Percentiles rank a stretch among this genome's conserved stretches.
Evolutionary conservation across 2,797 vertebrate species (phyloP).

Genomic region (Sylvilagus floridanus): DNA sequence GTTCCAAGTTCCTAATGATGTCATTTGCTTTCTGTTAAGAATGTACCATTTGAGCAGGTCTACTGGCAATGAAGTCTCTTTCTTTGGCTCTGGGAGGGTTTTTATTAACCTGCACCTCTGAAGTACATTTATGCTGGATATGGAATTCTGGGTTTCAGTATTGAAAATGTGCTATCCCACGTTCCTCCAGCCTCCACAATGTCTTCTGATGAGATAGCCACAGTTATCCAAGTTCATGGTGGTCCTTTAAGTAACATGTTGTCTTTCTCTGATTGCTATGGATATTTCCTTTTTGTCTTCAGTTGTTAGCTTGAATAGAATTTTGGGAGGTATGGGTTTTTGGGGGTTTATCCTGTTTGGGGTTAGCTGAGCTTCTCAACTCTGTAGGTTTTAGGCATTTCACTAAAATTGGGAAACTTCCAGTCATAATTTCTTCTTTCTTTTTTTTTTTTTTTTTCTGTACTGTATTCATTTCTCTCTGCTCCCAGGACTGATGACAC

Average conservation of each 20-base stretch:
- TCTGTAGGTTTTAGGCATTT: constrained; percentile 7
- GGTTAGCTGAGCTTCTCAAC: not conserved
- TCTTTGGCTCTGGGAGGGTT: not conserved
- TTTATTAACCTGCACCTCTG: not conserved
- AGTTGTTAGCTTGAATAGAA: not conserved
- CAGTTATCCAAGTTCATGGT: not conserved
- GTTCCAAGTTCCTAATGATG: not conserved
- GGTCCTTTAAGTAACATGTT: not conserved
- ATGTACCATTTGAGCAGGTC: not conserved
- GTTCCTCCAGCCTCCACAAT: too few relatives aligned
- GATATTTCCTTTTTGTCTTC: constrained; percentile 2
- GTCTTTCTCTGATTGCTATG: not conserved
- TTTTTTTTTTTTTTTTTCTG: not conserved
- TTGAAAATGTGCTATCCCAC: not conserved
- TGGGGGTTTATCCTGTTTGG: not conserved
- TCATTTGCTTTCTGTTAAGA: not conserved
- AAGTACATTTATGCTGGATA: not conserved
- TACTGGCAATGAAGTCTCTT: not conserved
- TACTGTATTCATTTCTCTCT: not conserved
- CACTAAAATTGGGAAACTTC: not conserved
- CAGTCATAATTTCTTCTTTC: not conserved
- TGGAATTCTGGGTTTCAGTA: not conserved
- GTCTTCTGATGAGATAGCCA: not conserved
- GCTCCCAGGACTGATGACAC: not conserved
- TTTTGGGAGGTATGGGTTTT: not conserved